phyloP scores from a whole-genome alignment of 2,888 invertebrate genomes.

The Autographa gamma region DNA sequence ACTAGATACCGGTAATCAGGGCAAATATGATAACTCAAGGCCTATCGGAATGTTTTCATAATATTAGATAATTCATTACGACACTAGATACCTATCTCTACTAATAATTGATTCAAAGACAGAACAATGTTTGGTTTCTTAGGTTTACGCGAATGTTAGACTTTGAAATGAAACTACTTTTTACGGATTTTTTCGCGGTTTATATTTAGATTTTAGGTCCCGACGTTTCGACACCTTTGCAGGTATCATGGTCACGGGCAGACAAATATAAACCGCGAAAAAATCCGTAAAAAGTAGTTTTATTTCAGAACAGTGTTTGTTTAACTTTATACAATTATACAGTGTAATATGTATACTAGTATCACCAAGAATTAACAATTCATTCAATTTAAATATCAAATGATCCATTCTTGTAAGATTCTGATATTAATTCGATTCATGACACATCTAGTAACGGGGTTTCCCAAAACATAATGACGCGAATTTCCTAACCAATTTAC shows the following conservation, averaged over 20 bases:
- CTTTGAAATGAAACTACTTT: too few species aligned
- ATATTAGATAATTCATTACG: background rate
- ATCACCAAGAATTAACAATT: background rate
- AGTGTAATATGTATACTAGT: background rate
- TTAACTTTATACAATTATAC: background rate
- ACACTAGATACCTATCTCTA: background rate
- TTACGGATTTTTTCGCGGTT: too few species aligned
- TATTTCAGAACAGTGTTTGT: too few species aligned
- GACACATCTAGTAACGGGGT: background rate
- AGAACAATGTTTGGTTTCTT: too few species aligned
- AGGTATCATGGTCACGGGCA: too few species aligned
- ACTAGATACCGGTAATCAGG: background rate
- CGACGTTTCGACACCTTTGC: too few species aligned
- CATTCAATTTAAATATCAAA: background rate
- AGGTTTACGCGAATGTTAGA: too few species aligned
- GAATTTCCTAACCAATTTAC: background rate
- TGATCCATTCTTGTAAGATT: too few species aligned
- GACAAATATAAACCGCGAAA: too few species aligned
- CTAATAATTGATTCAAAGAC: background rate
- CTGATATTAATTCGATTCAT: background rate
- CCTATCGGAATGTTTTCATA: constrained; percentile 4
- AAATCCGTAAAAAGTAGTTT: too few species aligned
- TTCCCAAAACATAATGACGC: background rate
- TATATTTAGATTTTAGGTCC: too few species aligned
- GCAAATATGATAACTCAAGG: constrained; percentile 2